Evolutionary conservation across 35 echinoderm and acorn worm genomes (phyloP).

Genomic region (Strongylocentrotus purpuratus): DNA sequence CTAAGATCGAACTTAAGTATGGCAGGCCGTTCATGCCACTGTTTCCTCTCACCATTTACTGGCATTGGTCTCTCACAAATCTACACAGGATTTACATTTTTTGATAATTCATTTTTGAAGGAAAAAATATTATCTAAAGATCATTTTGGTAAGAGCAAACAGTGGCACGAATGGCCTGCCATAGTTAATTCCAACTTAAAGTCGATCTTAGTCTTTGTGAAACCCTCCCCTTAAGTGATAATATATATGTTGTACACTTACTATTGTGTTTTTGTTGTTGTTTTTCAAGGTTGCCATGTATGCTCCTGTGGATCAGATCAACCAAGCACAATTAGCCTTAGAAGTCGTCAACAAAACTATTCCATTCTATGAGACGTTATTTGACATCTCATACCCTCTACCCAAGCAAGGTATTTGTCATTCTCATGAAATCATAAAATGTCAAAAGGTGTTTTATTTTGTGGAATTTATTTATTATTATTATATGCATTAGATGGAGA

Average conservation of each 20-base stretch:
- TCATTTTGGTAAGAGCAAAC: background rate
- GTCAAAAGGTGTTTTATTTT: no score
- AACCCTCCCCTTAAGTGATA: no score
- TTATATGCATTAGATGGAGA: background rate
- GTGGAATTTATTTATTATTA: no score
- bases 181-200: background rate
- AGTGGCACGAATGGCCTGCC: no score
- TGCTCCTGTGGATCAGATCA: conserved; percentile 52
- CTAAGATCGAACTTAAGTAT: no score
- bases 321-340: conserved; percentile 61
- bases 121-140: background rate
- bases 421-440: background rate
- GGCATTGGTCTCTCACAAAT: no score
- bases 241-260: background rate
- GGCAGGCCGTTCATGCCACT: no score
- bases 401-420: conserved; percentile 84
- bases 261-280: background rate
- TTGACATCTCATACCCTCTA: conserved; percentile 74
- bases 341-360: conserved; percentile 69
- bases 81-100: no score
- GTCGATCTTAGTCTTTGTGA: no score
- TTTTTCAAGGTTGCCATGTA: conserved; percentile 74
- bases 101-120: no score
- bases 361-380: conserved; percentile 80
- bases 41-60: no score